Evolutionary conservation across 1,140 invertebrate genomes (phyloP), one percentile per base, ranked within the genome.

Genomic region (Teleopsis dalmanni): DNA sequence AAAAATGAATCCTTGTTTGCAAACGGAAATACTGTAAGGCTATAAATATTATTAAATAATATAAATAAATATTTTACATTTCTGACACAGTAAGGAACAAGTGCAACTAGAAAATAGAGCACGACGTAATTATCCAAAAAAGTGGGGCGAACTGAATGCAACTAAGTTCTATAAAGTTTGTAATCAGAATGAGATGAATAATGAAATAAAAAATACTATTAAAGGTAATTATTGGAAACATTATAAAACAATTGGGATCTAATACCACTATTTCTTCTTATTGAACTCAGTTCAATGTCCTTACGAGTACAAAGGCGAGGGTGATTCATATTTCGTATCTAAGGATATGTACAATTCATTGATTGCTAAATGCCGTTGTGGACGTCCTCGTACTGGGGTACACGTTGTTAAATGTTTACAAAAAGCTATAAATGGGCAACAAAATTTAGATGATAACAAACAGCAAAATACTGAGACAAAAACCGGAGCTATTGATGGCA

Each of bases 351-450:
- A 59, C 18, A 54, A 57, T 8, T 45, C 49, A 26, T 27, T 67
- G 3, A 6, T 63, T 13, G 57, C 56, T 3, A 55, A 42, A 7
- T 70, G 66, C 44, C 66, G 66, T 3, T 70, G 66, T 51, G 64
- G 66, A 9, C 56, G 63, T 21, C 43, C 52, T 5, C 55, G 51
- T 10, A 52, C 45, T 22, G 57, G 57, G 2, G 40, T 37, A 6
- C 66, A 70, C 37, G 50, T 65, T 51, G 47, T 56, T 1, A 67
- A 62, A 44, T 70, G 66, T 37, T 31, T 70, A 6, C 66, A 70
- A 27, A 59, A 58, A 18, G 11, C 16, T 27, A 13, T 36, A 16
- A 41, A 10, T 38, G 21, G 22, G 13, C n/a, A n/a, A n/a, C n/a
- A n/a, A n/a, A n/a, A n/a, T n/a, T n/a, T n/a, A n/a, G n/a, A n/a